Conservation (phyloP, 2,113 vertebrate genomes). For the Brachyhypopomus gauderio region DNA sequence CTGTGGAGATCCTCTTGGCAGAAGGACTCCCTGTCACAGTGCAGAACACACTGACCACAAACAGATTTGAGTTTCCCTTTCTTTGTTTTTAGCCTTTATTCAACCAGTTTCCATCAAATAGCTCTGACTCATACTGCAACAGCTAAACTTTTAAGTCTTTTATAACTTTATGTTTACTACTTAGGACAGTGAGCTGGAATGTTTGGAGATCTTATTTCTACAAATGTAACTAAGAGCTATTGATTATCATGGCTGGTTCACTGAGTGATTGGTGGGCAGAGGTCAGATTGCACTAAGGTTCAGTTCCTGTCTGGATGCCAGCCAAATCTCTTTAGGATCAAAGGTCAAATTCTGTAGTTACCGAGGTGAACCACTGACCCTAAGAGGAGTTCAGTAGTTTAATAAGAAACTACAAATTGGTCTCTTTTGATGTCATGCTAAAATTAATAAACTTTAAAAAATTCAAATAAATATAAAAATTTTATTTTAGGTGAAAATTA, state of each 20-base stretch:
- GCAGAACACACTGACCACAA: neutral
- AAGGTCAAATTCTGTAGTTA: conserved; percentile 57
- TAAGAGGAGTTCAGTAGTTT: conserved; percentile 41
- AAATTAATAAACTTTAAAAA: neutral
- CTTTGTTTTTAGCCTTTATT: too few relatives aligned
- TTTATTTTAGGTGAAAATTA: neutral
- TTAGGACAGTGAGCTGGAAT: neutral
- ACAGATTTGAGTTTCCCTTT: too few relatives aligned
- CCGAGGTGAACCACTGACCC: conserved; percentile 49
- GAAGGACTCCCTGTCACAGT: neutral
- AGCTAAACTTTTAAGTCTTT: neutral
- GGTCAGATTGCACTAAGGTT: conserved; percentile 34
- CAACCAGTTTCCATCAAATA: too few relatives aligned
- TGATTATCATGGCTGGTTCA: conserved; percentile 11
- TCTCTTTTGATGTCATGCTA: neutral
- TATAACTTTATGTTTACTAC: neutral
- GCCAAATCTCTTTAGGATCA: conserved; percentile 54
- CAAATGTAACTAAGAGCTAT: neutral
- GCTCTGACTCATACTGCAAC: too few relatives aligned
- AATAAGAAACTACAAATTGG: conserved; percentile 33
- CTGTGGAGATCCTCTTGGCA: neutral
- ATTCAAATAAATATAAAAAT: neutral
- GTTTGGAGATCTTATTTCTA: neutral
- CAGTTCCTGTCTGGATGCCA: conserved; percentile 44
- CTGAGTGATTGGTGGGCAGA: conserved; percentile 30